A percentile compares a stretch with the other conserved stretches of the same genome.
phyloP scores from a whole-genome alignment of 2,888 invertebrate genomes.

The Drosophila fungiperda region DNA sequence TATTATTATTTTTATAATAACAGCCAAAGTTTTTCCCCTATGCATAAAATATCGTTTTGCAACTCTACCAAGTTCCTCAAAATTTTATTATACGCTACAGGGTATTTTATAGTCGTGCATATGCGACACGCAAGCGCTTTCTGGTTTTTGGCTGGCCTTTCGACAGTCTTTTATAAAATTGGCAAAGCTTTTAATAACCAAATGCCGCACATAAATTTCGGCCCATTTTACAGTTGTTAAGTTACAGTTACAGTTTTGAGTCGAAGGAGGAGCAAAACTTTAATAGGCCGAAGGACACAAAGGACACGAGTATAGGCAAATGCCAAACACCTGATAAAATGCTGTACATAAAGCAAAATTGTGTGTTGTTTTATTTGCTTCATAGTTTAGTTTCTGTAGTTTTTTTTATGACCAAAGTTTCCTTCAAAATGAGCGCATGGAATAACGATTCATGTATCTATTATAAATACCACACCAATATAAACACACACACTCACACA shows the following conservation, averaged over 20 bases:
- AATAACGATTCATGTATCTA: conserved; percentile 60
- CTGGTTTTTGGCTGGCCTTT: conserved; percentile 11
- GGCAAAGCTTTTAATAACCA: conserved; percentile 50
- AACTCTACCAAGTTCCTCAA: neutral
- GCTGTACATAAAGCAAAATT: conserved; percentile 3
- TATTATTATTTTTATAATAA: neutral
- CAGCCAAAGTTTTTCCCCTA: neutral
- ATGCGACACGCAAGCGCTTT: neutral
- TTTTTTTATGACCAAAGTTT: conserved; percentile 71
- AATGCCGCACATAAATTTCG: conserved; percentile 33
- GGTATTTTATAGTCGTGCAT: neutral
- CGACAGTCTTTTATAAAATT: conserved; percentile 28
- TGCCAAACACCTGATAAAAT: conserved; percentile 56
- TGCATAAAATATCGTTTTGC: neutral
- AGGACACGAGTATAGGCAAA: conserved; percentile 46
- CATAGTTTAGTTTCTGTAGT: conserved; percentile 1
- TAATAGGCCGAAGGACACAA: conserved; percentile 43
- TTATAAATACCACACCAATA: conserved; percentile 47
- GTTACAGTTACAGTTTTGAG: neutral
- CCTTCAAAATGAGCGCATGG: conserved; percentile 72
- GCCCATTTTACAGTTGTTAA: conserved; percentile 29
- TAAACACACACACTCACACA: conserved; percentile 3
- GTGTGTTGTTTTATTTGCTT: conserved; percentile 45
- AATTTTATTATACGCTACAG: neutral
- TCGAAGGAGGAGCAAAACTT: conserved; percentile 8